Conservation (phyloP, 37 sponge, comb jelly and placozoan species). For the Cladorhizidae sp. region DNA sequence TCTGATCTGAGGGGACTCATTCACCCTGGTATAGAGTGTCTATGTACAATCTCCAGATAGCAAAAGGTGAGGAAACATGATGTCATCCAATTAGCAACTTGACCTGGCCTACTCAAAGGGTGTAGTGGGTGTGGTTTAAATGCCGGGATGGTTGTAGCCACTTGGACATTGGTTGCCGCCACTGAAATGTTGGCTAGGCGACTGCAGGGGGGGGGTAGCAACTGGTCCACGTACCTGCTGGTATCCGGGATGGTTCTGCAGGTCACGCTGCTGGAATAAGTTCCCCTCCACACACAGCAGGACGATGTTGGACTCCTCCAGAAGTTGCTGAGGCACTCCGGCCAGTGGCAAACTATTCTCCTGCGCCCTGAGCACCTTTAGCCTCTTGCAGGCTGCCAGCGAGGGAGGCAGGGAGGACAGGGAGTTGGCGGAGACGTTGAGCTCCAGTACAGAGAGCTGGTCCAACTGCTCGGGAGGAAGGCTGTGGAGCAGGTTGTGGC, state of each 20-base stretch:
- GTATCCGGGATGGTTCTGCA: conserved; percentile 69
- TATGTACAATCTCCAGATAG: no score
- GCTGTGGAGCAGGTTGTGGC: conserved; percentile 47
- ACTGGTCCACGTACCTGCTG: conserved; percentile 50
- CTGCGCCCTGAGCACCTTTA: conserved; percentile 80
- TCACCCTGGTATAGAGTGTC: no score
- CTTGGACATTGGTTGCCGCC: neutral
- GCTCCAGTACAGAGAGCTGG: conserved; percentile 59
- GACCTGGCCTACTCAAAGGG: no score
- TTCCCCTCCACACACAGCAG: conserved; percentile 79
- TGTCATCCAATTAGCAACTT: no score
- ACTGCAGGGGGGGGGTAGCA: neutral
- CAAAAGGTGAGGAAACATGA: no score
- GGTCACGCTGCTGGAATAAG: conserved; percentile 51
- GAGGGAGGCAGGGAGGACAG: conserved; percentile 48
- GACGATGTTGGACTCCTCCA: conserved; percentile 63
- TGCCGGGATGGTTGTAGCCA: neutral
- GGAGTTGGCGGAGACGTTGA: conserved; percentile 74
- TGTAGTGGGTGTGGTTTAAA: neutral
- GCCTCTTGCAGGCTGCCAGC: conserved; percentile 56
- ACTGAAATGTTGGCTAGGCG: neutral
- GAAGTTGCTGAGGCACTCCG: conserved; percentile 57
- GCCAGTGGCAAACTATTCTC: conserved; percentile 66
- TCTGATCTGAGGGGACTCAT: no score
- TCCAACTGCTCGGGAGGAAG: conserved; percentile 54